phyloP scores from a whole-genome alignment of 1,140 invertebrate genomes.

The Monochamus saltuarius region DNA sequence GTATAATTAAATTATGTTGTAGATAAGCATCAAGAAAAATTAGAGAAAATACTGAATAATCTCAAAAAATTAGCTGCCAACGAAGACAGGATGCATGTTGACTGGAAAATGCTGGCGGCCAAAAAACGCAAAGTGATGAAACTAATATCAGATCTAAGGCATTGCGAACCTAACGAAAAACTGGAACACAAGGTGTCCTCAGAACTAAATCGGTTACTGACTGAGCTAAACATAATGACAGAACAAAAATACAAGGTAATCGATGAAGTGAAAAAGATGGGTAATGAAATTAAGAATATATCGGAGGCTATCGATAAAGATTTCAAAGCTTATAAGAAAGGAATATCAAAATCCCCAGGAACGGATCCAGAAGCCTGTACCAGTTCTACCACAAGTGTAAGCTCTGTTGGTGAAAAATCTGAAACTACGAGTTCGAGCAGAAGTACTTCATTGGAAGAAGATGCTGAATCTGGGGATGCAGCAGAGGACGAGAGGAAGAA shows the following conservation, averaged over 20 bases:
- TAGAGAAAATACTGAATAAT: conserved; percentile 30
- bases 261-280: conserved; percentile 26
- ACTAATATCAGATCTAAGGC: conserved; percentile 13
- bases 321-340: conserved; percentile 15
- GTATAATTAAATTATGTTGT: too few species aligned
- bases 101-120: conserved; percentile 30
- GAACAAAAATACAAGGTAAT: conserved; percentile 30
- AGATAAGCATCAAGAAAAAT: conserved; percentile 24
- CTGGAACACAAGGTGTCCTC: conserved; percentile 19
- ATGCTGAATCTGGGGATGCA: conserved; percentile 20
- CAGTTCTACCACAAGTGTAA: neutral
- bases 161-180: conserved; percentile 7
- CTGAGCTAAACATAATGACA: conserved; percentile 28
- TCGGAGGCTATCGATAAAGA: conserved; percentile 25
- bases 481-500: conserved; percentile 32
- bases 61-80: conserved; percentile 27
- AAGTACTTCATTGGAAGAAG: conserved; percentile 3
- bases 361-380: neutral
- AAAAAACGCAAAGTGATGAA: conserved; percentile 36
- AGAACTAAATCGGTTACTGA: conserved; percentile 28
- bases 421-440: conserved; percentile 24
- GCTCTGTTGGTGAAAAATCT: too few species aligned
- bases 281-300: conserved; percentile 28
- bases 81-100: conserved; percentile 26
- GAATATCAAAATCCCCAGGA: neutral